Percentiles rank a stretch among this genome's conserved stretches.
These are phyloP conservation scores for Drosophila birchii DNA, from an alignment of 2,888 invertebrate species.

Conservation along the genomic window DNA sequence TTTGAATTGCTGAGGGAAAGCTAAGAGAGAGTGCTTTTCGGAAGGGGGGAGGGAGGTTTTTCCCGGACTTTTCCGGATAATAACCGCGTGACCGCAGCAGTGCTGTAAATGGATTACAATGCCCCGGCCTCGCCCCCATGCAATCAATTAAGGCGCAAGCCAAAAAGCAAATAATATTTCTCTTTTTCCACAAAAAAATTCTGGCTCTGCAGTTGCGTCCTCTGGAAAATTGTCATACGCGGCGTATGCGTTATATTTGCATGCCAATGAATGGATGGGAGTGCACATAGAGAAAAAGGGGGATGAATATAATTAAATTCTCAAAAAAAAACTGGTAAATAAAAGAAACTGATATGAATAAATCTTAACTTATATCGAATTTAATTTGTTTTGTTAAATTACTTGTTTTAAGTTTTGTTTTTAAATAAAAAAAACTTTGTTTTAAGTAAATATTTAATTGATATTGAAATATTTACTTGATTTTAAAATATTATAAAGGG, in stretches of 20 bases:
- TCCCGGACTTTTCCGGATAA: background rate
- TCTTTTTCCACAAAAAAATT: background rate
- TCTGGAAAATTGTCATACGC: conserved; percentile 34
- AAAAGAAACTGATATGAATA: too few relatives aligned
- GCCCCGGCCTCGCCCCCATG: conserved; percentile 8
- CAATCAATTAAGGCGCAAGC: conserved; percentile 30
- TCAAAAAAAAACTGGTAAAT: too few relatives aligned
- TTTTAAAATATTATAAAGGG: background rate
- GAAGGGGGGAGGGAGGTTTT: background rate
- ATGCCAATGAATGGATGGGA: conserved; percentile 22
- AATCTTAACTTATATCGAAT: background rate
- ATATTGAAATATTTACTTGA: background rate
- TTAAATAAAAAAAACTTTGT: background rate
- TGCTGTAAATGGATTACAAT: conserved; percentile 37
- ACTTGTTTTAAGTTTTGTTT: background rate
- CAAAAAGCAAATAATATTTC: conserved; percentile 20
- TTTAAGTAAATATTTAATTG: background rate
- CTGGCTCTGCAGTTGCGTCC: conserved; percentile 4
- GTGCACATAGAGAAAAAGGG: background rate
- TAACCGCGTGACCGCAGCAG: conserved; percentile 25
- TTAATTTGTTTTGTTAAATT: too few relatives aligned
- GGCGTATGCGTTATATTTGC: conserved; percentile 55
- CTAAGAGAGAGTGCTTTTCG: too few relatives aligned
- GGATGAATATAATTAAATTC: too few relatives aligned
- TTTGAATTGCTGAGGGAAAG: conserved; percentile 54